phyloP scores from a whole-genome alignment of 2,888 invertebrate species.

The Rhopalosiphum nymphaeae region DNA sequence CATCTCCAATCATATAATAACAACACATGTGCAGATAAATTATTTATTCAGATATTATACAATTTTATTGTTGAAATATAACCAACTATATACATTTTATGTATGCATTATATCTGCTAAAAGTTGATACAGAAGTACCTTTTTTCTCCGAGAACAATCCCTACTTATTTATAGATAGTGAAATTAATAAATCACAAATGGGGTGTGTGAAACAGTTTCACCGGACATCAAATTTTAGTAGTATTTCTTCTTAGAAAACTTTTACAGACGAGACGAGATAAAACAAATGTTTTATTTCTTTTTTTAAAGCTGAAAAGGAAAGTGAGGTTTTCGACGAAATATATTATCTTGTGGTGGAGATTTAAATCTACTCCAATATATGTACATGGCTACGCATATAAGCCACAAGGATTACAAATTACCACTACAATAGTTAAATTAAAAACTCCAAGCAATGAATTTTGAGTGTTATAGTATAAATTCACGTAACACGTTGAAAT shows the following conservation, averaged over 20 bases:
- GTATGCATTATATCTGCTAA: neutral
- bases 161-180: neutral
- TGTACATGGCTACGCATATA: neutral
- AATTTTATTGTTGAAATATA: neutral
- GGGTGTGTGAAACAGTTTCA: neutral
- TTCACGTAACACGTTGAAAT: neutral
- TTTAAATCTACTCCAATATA: neutral
- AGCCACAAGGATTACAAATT: neutral
- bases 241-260: neutral
- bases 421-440: neutral
- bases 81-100: neutral
- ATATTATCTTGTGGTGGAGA: neutral
- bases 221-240: conserved; percentile 12
- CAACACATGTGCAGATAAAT: neutral
- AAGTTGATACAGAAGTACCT: neutral
- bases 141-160: neutral
- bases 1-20: neutral
- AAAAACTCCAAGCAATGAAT: neutral
- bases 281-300: conserved; percentile 30
- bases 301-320: neutral
- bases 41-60: neutral
- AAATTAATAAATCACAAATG: conserved; percentile 21
- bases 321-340: neutral
- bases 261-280: neutral
- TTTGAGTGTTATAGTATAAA: neutral